Percentiles rank a stretch among this genome's conserved stretches.
Evolutionary conservation across 2,888 invertebrate species (phyloP).

Genomic region (Drosophila putrida): DNA sequence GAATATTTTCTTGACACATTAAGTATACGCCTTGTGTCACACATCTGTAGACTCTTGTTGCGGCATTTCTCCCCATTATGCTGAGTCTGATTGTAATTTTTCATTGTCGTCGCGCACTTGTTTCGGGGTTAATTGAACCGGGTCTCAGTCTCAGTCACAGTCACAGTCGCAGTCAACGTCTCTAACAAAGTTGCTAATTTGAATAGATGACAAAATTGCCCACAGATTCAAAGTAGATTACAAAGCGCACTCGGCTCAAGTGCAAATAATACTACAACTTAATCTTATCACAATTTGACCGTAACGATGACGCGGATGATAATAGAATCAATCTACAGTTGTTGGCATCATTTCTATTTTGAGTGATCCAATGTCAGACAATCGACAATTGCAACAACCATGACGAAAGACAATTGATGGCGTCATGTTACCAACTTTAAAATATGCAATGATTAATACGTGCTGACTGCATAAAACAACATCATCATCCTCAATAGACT

Average conservation of each 20-base stretch:
- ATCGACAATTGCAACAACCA: constrained; percentile 33
- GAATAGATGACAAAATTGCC: constrained; percentile 63
- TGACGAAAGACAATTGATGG: constrained; percentile 59
- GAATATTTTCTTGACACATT: constrained; percentile 19
- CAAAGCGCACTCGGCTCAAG: constrained; percentile 17
- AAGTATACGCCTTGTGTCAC: constrained; percentile 61
- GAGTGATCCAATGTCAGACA: constrained; percentile 37
- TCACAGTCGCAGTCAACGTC: constrained; percentile 30
- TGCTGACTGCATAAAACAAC: constrained; percentile 49
- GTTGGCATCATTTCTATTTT: constrained; percentile 69
- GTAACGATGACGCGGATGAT: not conserved
- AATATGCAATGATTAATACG: constrained; percentile 57
- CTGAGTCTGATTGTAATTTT: constrained; percentile 40
- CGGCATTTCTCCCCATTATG: constrained; percentile 23
- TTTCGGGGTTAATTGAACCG: constrained; percentile 74
- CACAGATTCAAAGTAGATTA: constrained; percentile 24
- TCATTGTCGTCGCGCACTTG: constrained; percentile 68
- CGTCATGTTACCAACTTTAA: constrained; percentile 56
- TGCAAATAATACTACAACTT: constrained; percentile 33
- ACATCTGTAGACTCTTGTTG: constrained; percentile 34
- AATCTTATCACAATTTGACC: constrained; percentile 66
- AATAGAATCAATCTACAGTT: constrained; percentile 1
- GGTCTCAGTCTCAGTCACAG: constrained; percentile 34
- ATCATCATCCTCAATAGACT: constrained; percentile 18
- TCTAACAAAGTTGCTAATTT: constrained; percentile 56